Base-by-base conservation (phyloP, 2,888 invertebrate genomes). In the Xestobium rufovillosum region DNA sequence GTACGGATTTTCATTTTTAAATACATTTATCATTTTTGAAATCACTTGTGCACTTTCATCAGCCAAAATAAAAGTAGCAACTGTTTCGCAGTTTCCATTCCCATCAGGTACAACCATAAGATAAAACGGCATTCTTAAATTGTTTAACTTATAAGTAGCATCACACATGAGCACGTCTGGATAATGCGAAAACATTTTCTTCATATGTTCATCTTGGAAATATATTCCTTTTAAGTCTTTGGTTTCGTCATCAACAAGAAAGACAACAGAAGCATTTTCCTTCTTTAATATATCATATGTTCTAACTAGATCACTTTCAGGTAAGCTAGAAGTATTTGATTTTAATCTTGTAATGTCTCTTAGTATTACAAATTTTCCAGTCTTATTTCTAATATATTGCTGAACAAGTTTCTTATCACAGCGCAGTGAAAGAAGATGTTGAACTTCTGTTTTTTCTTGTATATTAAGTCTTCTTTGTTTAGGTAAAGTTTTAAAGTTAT, bases 41-140 rank as follows among this genome's bases (percentile, higher is more conserved):
- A 37, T 37, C 8, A n/a, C 19, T 8, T 36, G 9, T 14, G 15
- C 16, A 25, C 8, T 37, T 37, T 40, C 37, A 37, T 36, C 13
- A 14, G 13, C 14, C 14, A 40, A 29, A 14, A 40, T 10, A 32
- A 40, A 40, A 31, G 30, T 37, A 4, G 25, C 36, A 11, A 30
- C 40, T 23, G 37, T 31, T 36, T 35, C 35, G 3, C 35, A 26
- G 14, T 33, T 27, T 4, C 25, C 40, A 28, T 40, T 36, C 6
- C 36, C 33, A 23, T 39, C 14, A 14, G 36, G 15, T 16, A 30
- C 15, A 4, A 37, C 10, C 10, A 39, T 31, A 11, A 39, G 26
- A 35, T 39, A 39, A 9, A 39, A 23, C 6, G 30, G 39, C 39
- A 35, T 39, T 30, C 35, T 14, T 8, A 39, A 12, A 14, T 30